A percentile compares a stretch with the other conserved stretches of the same genome.
Evolutionary conservation across 92 coral and sea anemone species (phyloP).

Genomic region (Isaurus tuberculatus): DNA sequence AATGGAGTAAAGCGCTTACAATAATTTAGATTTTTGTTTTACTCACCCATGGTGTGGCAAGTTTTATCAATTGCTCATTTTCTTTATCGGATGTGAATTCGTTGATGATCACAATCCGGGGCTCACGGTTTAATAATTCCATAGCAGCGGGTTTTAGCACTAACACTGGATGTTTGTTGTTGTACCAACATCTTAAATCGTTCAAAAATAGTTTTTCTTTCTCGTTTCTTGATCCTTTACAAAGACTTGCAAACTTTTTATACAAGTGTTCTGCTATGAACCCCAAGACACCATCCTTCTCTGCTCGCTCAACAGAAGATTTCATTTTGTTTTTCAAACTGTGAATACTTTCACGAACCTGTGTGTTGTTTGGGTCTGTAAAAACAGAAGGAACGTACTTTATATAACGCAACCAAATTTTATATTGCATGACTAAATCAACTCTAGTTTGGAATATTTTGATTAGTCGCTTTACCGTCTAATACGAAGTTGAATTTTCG

Average conservation of each 20-base stretch:
- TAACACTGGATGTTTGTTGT: constrained; percentile 37
- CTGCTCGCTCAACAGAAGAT: not conserved
- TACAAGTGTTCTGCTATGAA: not conserved
- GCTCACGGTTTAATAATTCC: constrained; percentile 52
- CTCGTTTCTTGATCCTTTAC: not conserved
- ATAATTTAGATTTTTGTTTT: not conserved
- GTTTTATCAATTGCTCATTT: constrained; percentile 35
- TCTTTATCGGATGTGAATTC: constrained; percentile 53
- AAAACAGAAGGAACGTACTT: not conserved
- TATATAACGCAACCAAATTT: no score
- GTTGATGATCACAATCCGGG: constrained; percentile 47
- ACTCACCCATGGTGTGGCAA: constrained; percentile 60
- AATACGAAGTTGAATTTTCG: no score
- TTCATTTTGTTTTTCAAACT: not conserved
- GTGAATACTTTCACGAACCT: not conserved
- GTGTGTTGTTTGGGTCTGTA: constrained; percentile 16
- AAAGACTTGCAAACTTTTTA: not conserved
- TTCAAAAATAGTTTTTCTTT: not conserved
- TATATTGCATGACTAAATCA: no score
- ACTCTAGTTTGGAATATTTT: no score
- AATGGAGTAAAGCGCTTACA: not conserved
- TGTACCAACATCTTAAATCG: constrained; percentile 45
- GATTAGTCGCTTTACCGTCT: no score
- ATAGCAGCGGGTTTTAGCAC: constrained; percentile 51
- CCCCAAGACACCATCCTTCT: not conserved